These are phyloP conservation scores for Pseudolycoriella hygida DNA, from an alignment of 2,888 invertebrate genomes.

Conservation along the genomic window DNA sequence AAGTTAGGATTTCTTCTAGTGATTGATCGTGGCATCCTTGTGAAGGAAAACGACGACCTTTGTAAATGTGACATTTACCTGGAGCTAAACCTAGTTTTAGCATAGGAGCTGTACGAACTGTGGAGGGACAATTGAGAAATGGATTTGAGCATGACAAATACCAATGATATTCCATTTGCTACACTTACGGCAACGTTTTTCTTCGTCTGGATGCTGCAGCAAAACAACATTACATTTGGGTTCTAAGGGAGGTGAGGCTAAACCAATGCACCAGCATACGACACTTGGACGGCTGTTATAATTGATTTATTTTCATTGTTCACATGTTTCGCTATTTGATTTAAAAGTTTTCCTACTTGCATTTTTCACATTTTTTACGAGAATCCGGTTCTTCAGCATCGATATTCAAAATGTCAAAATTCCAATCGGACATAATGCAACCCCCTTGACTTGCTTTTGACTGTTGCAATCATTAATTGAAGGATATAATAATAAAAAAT, in stretches of 20 bases:
- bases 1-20: constrained; percentile 44
- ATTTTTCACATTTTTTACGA: constrained; percentile 50
- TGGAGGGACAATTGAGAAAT: no score
- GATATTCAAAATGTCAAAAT: constrained; percentile 46
- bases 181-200: constrained; percentile 66
- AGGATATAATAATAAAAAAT: no score
- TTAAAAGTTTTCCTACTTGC: no score
- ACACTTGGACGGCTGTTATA: constrained; percentile 67
- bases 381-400: constrained; percentile 59
- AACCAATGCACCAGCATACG: constrained; percentile 81
- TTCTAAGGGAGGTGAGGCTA: constrained; percentile 50
- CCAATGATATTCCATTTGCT: no score
- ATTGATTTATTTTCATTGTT: constrained; percentile 15
- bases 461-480: no score
- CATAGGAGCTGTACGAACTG: constrained; percentile 85
- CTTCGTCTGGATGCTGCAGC: constrained; percentile 87
- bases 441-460: no score
- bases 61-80: constrained; percentile 48
- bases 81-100: constrained; percentile 53
- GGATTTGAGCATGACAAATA: no score
- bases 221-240: constrained; percentile 59
- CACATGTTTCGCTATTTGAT: no score
- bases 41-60: constrained; percentile 68
- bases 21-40: constrained; percentile 41
- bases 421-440: no score